phyloP scores from a whole-genome alignment of 2,113 vertebrate species.

The Podocnemis expansa region DNA sequence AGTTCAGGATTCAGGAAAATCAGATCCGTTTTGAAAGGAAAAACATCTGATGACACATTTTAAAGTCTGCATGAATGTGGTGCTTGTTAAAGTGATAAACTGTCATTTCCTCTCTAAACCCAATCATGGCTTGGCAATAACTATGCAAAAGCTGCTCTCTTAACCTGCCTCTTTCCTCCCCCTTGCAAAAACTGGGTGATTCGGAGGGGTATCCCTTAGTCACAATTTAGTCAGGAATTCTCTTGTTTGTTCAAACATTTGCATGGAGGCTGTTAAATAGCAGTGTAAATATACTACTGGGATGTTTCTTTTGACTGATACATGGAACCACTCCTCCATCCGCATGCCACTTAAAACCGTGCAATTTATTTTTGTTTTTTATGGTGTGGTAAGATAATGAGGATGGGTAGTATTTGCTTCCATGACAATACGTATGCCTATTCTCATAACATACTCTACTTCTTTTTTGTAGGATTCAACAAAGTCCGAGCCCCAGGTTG shows the following conservation, averaged over 20 bases:
- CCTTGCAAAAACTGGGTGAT: neutral
- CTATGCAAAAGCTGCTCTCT: neutral
- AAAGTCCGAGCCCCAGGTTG: no score
- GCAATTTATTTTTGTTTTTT: neutral
- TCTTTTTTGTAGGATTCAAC: no score
- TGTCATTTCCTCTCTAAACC: neutral
- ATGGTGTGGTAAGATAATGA: neutral
- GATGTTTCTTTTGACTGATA: neutral
- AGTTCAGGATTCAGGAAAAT: neutral
- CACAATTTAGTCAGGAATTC: neutral
- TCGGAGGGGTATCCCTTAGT: neutral
- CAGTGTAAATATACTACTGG: neutral
- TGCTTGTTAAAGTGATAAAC: neutral
- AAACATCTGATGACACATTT: neutral
- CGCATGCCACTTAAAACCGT: neutral
- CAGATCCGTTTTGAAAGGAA: neutral
- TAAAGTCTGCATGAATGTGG: neutral
- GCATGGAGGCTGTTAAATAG: neutral
- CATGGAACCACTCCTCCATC: neutral
- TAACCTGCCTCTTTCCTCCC: neutral
- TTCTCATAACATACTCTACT: neutral
- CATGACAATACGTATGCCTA: accelerated
- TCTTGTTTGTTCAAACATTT: neutral
- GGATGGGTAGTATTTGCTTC: neutral
- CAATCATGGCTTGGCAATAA: neutral